phyloP scores from a whole-genome alignment of 2,888 invertebrate species.

The Heteromurus nitidus region DNA sequence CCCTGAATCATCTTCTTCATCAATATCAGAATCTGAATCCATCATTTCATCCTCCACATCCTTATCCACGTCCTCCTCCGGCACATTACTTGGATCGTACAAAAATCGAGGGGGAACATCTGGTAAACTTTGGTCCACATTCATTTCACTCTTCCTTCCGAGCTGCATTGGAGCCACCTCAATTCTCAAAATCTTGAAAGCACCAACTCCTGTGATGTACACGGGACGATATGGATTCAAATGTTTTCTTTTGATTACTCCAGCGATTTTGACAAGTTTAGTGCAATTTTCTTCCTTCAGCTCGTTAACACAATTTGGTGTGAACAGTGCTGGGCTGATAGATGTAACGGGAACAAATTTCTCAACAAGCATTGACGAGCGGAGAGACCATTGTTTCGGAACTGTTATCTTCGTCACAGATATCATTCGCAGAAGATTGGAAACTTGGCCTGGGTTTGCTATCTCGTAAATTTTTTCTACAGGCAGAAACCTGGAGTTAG shows the following conservation, averaged over 20 bases:
- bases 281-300: constrained; percentile 77
- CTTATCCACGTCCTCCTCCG: constrained; percentile 85
- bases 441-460: constrained; percentile 82
- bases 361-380: constrained; percentile 70
- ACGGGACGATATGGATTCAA: constrained; percentile 91
- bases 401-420: constrained; percentile 67
- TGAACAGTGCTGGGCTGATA: constrained; percentile 36
- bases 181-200: constrained; percentile 92
- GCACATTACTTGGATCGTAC: constrained; percentile 63
- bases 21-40: constrained; percentile 59
- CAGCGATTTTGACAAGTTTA: constrained; percentile 83
- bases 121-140: constrained; percentile 26
- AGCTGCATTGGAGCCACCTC: constrained; percentile 76
- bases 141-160: constrained; percentile 75
- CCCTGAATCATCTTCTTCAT: constrained; percentile 50
- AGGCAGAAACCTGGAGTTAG: constrained; percentile 75
- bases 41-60: constrained; percentile 53
- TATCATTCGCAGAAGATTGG: constrained; percentile 69
- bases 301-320: constrained; percentile 52
- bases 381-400: constrained; percentile 68
- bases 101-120: constrained; percentile 66
- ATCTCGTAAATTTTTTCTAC: constrained; percentile 84
- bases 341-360: constrained; percentile 36
- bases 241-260: constrained; percentile 89
- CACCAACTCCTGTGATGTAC: constrained; percentile 94